Percentiles rank a stretch among this genome's conserved stretches.
Conservation (phyloP, 2,113 vertebrate genomes). For the Coturnix japonica region DNA sequence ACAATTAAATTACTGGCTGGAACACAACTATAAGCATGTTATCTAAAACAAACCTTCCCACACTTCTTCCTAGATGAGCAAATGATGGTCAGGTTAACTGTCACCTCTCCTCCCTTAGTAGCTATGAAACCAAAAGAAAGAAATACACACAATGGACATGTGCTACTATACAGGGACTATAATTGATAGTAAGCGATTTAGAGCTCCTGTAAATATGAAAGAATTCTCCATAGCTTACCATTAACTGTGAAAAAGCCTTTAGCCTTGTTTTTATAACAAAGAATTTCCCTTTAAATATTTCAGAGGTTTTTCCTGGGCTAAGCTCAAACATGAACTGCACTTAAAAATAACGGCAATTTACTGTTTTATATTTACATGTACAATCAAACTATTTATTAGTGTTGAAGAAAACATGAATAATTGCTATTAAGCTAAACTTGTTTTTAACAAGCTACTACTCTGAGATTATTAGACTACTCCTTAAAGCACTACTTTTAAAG, state of each 20-base stretch:
- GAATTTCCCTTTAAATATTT: not conserved
- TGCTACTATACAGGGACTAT: not conserved
- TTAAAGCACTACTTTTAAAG: constrained; percentile 23
- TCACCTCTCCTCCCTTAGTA: not conserved
- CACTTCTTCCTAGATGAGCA: not conserved
- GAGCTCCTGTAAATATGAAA: not conserved
- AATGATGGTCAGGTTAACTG: constrained; percentile 2
- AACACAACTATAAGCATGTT: not conserved
- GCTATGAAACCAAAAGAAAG: not conserved
- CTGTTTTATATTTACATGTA: not conserved
- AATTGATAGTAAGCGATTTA: not conserved
- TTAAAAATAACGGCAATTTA: not conserved
- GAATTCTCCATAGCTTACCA: not conserved
- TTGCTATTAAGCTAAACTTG: constrained; percentile 18
- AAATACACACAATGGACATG: not conserved
- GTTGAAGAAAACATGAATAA: not conserved
- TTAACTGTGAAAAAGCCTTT: not conserved
- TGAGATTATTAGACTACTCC: not conserved
- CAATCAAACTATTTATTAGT: constrained; percentile 9
- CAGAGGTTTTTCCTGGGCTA: not conserved
- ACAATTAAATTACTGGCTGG: constrained; percentile 25
- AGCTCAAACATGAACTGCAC: not conserved
- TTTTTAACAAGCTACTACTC: not conserved
- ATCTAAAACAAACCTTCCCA: not conserved
- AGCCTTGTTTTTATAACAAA: not conserved